These are phyloP conservation scores for Lasioglossum villosulum DNA, from an alignment of 2,888 invertebrate genomes.

Conservation along the genomic window DNA sequence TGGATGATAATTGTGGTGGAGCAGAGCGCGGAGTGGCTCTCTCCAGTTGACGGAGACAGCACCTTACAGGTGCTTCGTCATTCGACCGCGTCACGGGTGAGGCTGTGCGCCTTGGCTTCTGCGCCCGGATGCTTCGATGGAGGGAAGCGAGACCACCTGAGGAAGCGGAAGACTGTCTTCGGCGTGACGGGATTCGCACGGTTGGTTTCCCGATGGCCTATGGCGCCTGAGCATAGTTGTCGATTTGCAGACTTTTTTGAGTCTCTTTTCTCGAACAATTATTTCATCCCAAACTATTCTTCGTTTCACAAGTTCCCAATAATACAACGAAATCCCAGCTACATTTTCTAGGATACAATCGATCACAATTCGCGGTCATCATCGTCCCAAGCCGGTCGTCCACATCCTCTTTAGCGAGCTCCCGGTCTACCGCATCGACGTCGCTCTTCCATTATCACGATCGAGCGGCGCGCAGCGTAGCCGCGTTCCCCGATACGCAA, in stretches of 20 bases:
- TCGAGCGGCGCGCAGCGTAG: slow-evolving; percentile 11
- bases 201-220: neutral
- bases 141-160: slow-evolving; percentile 31
- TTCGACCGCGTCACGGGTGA: slow-evolving; percentile 49
- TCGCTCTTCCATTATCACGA: slow-evolving; percentile 6
- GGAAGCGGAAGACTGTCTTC: slow-evolving; percentile 40
- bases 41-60: slow-evolving; percentile 28
- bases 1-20: slow-evolving; percentile 81
- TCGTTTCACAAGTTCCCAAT: no score
- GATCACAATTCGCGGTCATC: neutral
- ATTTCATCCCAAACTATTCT: neutral
- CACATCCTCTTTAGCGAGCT: neutral
- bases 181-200: slow-evolving; percentile 45
- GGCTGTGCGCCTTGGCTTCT: slow-evolving; percentile 1
- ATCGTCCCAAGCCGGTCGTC: neutral
- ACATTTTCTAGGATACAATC: neutral
- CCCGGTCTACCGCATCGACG: slow-evolving; percentile 2
- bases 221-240: neutral
- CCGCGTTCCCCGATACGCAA: slow-evolving; percentile 25
- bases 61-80: slow-evolving; percentile 70
- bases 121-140: neutral
- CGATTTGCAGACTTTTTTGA: neutral
- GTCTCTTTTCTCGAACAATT: neutral
- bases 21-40: slow-evolving; percentile 53
- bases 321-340: neutral